A percentile compares a stretch with the other conserved stretches of the same genome.
These are phyloP conservation scores for Syritta pipiens DNA, from an alignment of 2,888 invertebrate species.

Conservation along the genomic window DNA sequence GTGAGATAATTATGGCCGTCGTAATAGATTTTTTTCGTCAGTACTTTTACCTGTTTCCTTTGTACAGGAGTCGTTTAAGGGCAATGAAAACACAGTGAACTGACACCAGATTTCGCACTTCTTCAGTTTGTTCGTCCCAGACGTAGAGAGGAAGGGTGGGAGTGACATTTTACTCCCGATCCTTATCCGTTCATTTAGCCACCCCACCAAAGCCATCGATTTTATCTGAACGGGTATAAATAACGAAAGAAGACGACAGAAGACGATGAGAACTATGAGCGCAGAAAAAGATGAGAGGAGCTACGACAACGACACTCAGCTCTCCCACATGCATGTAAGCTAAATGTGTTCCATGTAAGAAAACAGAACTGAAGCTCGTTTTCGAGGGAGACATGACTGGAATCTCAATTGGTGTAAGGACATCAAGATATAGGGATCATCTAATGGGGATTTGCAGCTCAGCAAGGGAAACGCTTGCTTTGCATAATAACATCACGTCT, in stretches of 20 bases:
- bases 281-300: constrained; percentile 19
- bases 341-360: constrained; percentile 54
- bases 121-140: too few relatives aligned
- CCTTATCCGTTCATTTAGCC: constrained; percentile 36
- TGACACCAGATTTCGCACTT: too few relatives aligned
- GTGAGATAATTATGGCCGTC: too few relatives aligned
- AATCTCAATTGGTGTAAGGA: constrained; percentile 59
- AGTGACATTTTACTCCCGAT: too few relatives aligned
- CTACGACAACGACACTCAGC: constrained; percentile 19
- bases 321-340: constrained; percentile 47
- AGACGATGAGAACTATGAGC: background rate
- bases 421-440: constrained; percentile 66
- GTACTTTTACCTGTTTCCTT: too few relatives aligned
- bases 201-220: too few relatives aligned
- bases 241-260: constrained; percentile 24
- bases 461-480: constrained; percentile 66
- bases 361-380: constrained; percentile 66
- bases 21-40: too few relatives aligned
- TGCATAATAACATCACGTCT: constrained; percentile 69
- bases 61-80: too few relatives aligned
- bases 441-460: constrained; percentile 67
- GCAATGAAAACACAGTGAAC: too few relatives aligned
- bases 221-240: constrained; percentile 52
- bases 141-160: too few relatives aligned
- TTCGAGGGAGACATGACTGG: constrained; percentile 59